Base-by-base conservation (phyloP, 2,888 invertebrate species). In the Drosophila mettleri region DNA sequence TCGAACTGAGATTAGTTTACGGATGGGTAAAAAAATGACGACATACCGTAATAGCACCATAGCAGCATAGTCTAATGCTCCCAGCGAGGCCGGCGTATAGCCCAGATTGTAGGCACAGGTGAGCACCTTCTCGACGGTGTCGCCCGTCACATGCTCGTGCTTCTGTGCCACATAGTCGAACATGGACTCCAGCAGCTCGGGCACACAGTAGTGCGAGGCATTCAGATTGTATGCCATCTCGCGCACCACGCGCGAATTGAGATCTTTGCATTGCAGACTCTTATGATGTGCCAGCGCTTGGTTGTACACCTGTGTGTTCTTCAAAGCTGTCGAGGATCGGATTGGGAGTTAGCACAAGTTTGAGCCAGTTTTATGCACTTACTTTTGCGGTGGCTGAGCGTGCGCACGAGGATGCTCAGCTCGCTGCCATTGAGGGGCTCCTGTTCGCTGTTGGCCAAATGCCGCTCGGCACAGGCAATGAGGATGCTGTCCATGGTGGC, bases 101-200 rank as follows among this genome's bases (percentile, higher is more conserved):
- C 93, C 94, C 12, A 94, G 85, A 78, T 91, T 90, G 78, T 93
- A 94, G 64, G 93, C 93, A 62, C 93, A 91, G 51, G 90, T 92
- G 14, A 94, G 78, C 3, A 94, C 80, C 77, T 93, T 93, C 74
- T 93, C 93, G 2, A 92, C 92, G 41, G 93, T 94, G 68, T 93
- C 93, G 3, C 93, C 94, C 1, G 93, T 87, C 2, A 94, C 69
- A 75, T 92, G 89, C 2, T 92, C 83, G 51, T 91, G 90, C 69
- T 93, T 90, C 12, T 91, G 76, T 1, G 92, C 75, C 10, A 94
- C 83, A 80, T 94, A 94, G 14, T 91, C 86, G 1, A 92, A 91
- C 82, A 93, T 91, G 27, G 90, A 88, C 46, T 94, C 93, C n/a
- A 93, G 72, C 34, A 93, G 79, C 64, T 92, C 90, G 2, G 93